Conservation (phyloP, 2,888 invertebrate genomes). For the Cartodere bifasciata region DNA sequence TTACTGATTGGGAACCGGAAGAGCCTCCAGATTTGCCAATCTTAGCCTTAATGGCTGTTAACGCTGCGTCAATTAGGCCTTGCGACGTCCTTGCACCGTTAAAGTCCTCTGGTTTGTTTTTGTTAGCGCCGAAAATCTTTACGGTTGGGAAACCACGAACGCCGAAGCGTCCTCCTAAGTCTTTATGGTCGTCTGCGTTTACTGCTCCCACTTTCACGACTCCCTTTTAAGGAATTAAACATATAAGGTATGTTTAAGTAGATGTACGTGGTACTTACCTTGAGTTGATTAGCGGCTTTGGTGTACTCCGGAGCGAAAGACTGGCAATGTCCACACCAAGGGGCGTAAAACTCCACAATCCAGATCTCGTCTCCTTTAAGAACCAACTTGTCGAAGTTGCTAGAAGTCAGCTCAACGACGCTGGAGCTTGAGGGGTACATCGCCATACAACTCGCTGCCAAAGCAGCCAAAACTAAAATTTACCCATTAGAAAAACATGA, state of each 20-base stretch:
- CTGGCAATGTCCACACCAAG: conserved; percentile 93
- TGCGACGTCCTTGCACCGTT: conserved; percentile 77
- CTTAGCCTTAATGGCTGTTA: conserved; percentile 66
- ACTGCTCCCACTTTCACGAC: conserved; percentile 89
- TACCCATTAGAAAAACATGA: too few species aligned
- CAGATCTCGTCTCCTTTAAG: conserved; percentile 75
- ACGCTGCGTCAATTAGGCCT: conserved; percentile 70
- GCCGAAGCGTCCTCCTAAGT: conserved; percentile 65
- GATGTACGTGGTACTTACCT: conserved; percentile 46
- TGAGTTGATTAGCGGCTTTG: conserved; percentile 84
- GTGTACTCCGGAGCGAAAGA: conserved; percentile 84
- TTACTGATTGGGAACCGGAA: conserved; percentile 19
- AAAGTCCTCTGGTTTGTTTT: conserved; percentile 71
- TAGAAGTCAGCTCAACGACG: conserved; percentile 75
- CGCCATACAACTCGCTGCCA: conserved; percentile 31
- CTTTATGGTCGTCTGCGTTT: conserved; percentile 80
- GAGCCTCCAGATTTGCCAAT: conserved; percentile 45
- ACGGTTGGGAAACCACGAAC: conserved; percentile 92
- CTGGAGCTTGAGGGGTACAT: conserved; percentile 59
- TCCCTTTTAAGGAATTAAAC: conserved; percentile 45
- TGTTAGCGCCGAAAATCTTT: conserved; percentile 82
- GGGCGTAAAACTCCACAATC: conserved; percentile 94
- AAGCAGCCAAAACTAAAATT: conserved; percentile 20
- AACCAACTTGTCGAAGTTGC: conserved; percentile 78
- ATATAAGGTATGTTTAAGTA: conserved; percentile 2